Evolutionary conservation across 2,113 vertebrate species (phyloP).

Genomic region (Entomyzon cyanotis): DNA sequence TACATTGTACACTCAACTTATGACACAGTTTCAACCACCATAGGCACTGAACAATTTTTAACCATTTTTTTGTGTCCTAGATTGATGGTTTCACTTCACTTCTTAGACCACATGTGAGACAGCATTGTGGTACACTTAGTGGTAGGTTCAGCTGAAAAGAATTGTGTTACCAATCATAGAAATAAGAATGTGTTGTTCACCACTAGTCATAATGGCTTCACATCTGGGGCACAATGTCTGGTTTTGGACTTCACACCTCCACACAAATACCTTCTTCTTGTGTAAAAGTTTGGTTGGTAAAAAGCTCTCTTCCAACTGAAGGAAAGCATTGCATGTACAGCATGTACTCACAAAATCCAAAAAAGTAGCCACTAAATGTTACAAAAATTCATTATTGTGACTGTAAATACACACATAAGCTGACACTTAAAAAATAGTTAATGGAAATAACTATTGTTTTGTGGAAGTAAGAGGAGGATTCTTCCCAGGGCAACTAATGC

Average conservation of each 20-base stretch:
- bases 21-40: background rate
- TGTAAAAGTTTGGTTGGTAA: background rate
- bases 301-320: background rate
- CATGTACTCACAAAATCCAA: background rate
- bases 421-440: background rate
- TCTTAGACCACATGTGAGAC: background rate
- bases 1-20: background rate
- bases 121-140: background rate
- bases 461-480: background rate
- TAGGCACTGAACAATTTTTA: background rate
- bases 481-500: background rate
- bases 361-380: background rate
- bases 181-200: background rate
- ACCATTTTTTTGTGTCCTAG: background rate
- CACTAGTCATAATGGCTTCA: background rate
- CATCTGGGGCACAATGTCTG: background rate
- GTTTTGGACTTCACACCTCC: background rate
- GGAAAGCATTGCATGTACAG: background rate
- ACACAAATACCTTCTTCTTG: background rate
- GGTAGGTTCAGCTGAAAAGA: background rate
- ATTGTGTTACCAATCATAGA: background rate
- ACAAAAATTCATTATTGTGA: background rate
- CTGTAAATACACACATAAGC: background rate
- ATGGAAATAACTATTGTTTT: background rate
- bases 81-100: background rate